Evolutionary conservation across 2,113 vertebrate genomes (phyloP), one percentile per base, ranked within the genome.

Genomic region (Rissa tridactyla): DNA sequence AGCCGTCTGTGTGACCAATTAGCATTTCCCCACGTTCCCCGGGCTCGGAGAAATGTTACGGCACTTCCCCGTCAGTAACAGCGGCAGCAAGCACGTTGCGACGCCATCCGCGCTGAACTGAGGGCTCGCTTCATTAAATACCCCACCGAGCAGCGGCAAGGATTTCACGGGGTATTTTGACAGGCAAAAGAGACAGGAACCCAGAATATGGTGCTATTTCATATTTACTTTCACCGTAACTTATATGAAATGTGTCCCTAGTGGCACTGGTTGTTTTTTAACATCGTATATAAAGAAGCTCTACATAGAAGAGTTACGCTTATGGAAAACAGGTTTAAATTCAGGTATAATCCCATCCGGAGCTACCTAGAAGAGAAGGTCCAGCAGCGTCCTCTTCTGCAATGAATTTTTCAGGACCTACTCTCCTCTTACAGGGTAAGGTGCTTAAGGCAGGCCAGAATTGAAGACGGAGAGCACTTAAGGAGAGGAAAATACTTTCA

Each of bases 101-200:
- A 86, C 78, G 82, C 93, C 96, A 69, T 44, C 65, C 73, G 57
- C 12, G 36, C 94, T 75, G 76, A 89, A 90, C 47, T 36, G 51
- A 97, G 57, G 92, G 93, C 92, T 97, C 57, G 23, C 92, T 94
- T 96, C 94, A 96, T 97, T 97, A 98, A 97, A 96, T 73, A 97
- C 76, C 76, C 36, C 0, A 5, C 46, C 52, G 29, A 96, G 96
- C 90, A 75, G 57, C 3, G 62, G 75, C 75, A 86, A 94, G 91
- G 94, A 96, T 93, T 82, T 92, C 83, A 65, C 76, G 86, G 92
- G 77, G 61, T 75, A 69, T 94, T 91, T 78, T 96, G 98, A 97
- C 91, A 97, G 79, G 92, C 94, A 92, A 97, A 96, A 89, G 91
- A 92, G 90, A 93, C 27, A 71, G 71, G 55, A 91, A 38, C 27